phyloP scores from a whole-genome alignment of 2,113 vertebrate species.

The Circaetus cinerascens region DNA sequence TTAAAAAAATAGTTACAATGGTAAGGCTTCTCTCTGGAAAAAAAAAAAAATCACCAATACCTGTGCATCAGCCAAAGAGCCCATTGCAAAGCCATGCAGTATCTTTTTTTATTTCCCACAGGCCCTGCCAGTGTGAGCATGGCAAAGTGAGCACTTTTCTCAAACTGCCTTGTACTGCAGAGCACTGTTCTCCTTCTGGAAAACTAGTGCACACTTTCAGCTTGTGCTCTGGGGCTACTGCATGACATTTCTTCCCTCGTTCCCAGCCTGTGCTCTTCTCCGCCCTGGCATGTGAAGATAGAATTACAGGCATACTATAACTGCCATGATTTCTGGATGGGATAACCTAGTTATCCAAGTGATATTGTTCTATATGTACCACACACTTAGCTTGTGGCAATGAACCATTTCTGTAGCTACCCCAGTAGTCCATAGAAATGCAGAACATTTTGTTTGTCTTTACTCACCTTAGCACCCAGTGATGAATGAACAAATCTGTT shows the following conservation, averaged over 20 bases:
- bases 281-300: neutral
- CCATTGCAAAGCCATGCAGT: neutral
- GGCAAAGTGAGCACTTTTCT: neutral
- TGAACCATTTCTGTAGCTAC: neutral
- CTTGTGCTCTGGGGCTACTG: neutral
- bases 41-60: neutral
- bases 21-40: neutral
- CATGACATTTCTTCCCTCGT: neutral
- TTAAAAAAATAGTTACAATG: neutral
- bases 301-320: neutral
- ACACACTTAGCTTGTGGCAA: neutral
- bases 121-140: neutral
- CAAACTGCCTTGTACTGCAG: neutral
- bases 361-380: neutral
- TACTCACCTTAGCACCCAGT: neutral
- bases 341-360: neutral
- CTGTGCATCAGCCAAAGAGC: neutral
- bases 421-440: neutral
- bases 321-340: neutral
- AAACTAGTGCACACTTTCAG: fast-evolving
- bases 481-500: neutral
- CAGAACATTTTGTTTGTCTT: neutral
- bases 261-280: neutral
- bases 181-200: neutral
- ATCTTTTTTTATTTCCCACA: neutral